Evolutionary conservation across 2,888 invertebrate genomes (phyloP).

Genomic region (Zygogramma bicolorata): DNA sequence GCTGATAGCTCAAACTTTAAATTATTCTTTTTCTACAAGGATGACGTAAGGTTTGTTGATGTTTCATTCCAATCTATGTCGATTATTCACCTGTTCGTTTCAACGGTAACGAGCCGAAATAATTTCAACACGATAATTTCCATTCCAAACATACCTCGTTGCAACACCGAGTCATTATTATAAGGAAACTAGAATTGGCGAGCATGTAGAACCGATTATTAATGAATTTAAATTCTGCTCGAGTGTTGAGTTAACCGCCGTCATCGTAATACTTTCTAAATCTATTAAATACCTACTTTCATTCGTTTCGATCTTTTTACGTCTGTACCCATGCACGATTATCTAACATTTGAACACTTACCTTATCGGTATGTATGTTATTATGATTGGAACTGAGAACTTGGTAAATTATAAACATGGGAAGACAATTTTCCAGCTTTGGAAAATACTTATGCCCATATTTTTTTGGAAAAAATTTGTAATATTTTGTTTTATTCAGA

Average conservation of each 20-base stretch:
- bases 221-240: background rate
- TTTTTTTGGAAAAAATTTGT: no score
- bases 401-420: no score
- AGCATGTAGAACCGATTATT: background rate
- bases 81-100: background rate
- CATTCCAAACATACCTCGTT: background rate
- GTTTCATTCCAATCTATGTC: background rate
- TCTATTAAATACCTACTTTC: conserved; percentile 12
- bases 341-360: background rate
- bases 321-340: background rate
- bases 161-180: background rate
- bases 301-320: conserved; percentile 2
- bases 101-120: background rate
- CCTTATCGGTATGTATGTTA: background rate
- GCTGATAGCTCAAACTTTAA: no score
- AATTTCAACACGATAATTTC: background rate
- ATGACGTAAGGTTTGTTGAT: background rate
- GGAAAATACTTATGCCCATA: no score
- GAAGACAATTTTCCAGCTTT: no score
- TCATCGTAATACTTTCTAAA: conserved; percentile 17
- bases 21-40: no score
- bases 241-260: background rate
- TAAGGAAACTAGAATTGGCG: background rate
- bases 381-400: no score
- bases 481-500: no score